Evolutionary conservation across 2,113 vertebrate species (phyloP), one percentile per base, ranked within the genome.

Genomic region (Ivindomyrus marchei): DNA sequence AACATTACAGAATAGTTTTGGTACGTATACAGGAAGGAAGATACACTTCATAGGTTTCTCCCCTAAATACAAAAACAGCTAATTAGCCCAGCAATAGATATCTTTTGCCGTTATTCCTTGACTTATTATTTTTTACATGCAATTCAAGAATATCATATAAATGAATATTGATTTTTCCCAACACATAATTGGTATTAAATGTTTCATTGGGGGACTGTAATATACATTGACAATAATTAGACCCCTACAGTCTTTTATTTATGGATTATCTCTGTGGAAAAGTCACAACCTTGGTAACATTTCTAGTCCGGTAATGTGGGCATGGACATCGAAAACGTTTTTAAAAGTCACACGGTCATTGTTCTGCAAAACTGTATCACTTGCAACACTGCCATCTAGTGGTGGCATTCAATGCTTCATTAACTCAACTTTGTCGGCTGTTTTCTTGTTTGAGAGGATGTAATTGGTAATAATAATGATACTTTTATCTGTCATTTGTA

Each of bases 331-430:
- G 36, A 36, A 19, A 80, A 70, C n/a, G 9, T 47, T 85, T 47
- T 45, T 45, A 85, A 47, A 85, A 85, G 21, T 21, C 36, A 85
- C 39, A 8, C n/a, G 21, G 50, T 87, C 27, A n/a, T 87, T 42
- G 3, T 27, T 15, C 45, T 4, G 84, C 10, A 86, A 50, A 86
- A 86, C 50, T 86, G 45, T 47, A 86, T 13, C 45, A 86, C 24
- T 49, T 85, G n/a, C 85, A 87, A 53, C 85, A 87, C 50, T 87
- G 85, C 49, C 85, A 87, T 36, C 85, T 87, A 87, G 85, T 53
- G 85, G 85, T 53, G 31, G 8, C 31, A 36, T 85, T 83, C 11
- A 83, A 45, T 85, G 45, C 19, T 21, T 47, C 31, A 31, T 31
- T 31, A 77, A 15, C n/a, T 3, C n/a, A 27, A 27, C 74, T 42